Percentiles rank a stretch among this genome's conserved stretches.
These are phyloP conservation scores for Puffinus mauretanicus DNA, from an alignment of 2,113 vertebrate genomes.

Conservation along the genomic window DNA sequence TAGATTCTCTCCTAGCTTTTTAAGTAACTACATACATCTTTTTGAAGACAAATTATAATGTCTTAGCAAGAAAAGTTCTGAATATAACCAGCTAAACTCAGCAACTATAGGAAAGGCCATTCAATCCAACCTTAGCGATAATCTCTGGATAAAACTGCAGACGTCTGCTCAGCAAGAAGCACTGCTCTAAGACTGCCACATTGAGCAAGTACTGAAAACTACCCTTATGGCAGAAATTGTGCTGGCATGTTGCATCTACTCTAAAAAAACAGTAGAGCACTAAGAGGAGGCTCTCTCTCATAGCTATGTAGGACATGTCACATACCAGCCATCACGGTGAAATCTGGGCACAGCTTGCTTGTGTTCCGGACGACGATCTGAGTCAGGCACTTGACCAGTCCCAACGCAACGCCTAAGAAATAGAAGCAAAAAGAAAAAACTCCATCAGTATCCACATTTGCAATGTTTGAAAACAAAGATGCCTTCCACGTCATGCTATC, in stretches of 20 bases:
- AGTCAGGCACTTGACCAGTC: background rate
- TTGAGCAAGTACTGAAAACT: background rate
- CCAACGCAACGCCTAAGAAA: background rate
- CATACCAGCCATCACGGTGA: background rate
- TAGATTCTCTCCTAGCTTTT: background rate
- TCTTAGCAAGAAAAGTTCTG: background rate
- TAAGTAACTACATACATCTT: background rate
- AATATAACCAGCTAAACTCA: background rate
- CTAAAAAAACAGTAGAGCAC: background rate
- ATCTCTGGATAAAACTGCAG: background rate
- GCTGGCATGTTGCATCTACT: background rate
- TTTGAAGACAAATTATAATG: background rate
- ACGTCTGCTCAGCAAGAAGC: background rate
- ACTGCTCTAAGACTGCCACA: background rate
- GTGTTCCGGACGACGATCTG: rapidly evolving
- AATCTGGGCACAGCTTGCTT: background rate
- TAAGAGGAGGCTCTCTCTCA: background rate
- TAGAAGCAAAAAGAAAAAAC: background rate
- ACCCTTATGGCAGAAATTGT: background rate
- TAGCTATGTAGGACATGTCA: rapidly evolving
- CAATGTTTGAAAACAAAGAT: background rate
- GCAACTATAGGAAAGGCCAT: background rate
- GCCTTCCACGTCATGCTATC: background rate
- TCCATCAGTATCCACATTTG: background rate
- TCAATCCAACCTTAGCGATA: background rate